Evolutionary conservation across 2,113 vertebrate genomes (phyloP).

Genomic region (Nibea albiflora): DNA sequence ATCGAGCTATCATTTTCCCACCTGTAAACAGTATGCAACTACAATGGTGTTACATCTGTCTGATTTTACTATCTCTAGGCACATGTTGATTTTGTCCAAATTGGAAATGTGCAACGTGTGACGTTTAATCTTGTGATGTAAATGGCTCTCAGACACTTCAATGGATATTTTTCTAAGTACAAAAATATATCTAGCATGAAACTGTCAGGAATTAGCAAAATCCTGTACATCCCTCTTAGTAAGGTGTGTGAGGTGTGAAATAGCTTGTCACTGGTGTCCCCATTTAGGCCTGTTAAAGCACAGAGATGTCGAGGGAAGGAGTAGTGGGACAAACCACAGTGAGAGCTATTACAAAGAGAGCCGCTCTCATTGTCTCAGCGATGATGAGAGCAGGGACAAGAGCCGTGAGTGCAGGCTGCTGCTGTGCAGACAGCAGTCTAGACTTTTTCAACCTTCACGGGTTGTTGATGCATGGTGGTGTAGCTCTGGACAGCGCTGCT

Average conservation of each 20-base stretch:
- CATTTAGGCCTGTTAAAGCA: conserved; percentile 47
- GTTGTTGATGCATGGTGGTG: conserved; percentile 58
- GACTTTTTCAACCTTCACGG: conserved; percentile 56
- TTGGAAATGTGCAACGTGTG: conserved; percentile 77
- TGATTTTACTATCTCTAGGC: conserved; percentile 69
- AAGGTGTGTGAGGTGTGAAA: conserved; percentile 59
- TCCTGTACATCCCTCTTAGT: conserved; percentile 59
- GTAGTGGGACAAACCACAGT: conserved; percentile 47
- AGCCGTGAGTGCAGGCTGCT: conserved; percentile 57
- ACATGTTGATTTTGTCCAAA: conserved; percentile 77
- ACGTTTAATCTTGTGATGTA: conserved; percentile 72
- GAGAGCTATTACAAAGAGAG: conserved; percentile 61
- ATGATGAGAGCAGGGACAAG: conserved; percentile 55
- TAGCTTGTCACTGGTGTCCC: conserved; percentile 45
- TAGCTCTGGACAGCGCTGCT: conserved; percentile 58
- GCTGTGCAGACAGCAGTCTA: conserved; percentile 61
- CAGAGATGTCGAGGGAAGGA: conserved; percentile 41
- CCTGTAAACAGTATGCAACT: conserved; percentile 75
- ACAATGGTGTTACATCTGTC: conserved; percentile 68
- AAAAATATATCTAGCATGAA: conserved; percentile 76
- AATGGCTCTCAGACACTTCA: conserved; percentile 68
- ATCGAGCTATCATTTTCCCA: conserved; percentile 62
- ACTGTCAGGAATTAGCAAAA: conserved; percentile 57
- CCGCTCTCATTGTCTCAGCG: conserved; percentile 52
- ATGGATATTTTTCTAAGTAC: conserved; percentile 71